Evolutionary conservation across 2,113 vertebrate species (phyloP).

Genomic region (Hippocampus guttulatus): DNA sequence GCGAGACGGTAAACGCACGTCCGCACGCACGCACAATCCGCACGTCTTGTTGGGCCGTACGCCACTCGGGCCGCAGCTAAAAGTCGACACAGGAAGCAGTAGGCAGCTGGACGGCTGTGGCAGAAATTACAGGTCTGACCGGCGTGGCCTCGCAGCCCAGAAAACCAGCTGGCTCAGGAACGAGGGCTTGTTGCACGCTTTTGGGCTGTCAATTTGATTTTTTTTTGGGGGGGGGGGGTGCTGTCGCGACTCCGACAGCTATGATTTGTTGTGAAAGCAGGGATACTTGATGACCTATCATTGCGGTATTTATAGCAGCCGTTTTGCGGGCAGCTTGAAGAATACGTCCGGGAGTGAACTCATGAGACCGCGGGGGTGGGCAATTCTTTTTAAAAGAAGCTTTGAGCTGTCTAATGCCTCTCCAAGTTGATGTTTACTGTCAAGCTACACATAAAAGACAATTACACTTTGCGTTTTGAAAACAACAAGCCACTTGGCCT

Average conservation of each 20-base stretch:
- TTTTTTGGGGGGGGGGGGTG: background rate
- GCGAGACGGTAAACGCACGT: constrained; percentile 60
- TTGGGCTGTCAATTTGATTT: constrained; percentile 45
- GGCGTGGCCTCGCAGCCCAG: constrained; percentile 46
- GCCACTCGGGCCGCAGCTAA: constrained; percentile 63
- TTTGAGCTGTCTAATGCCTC: no score
- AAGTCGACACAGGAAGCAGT: constrained; percentile 73
- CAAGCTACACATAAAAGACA: no score
- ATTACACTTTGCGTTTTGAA: no score
- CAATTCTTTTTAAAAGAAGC: background rate
- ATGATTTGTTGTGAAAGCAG: constrained; percentile 66
- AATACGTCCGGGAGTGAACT: constrained; percentile 41
- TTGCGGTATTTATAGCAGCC: constrained; percentile 58
- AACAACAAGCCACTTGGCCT: no score
- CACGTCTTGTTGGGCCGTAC: constrained; percentile 54
- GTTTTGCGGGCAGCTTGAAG: constrained; percentile 40
- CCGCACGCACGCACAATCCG: constrained; percentile 39
- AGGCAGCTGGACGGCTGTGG: constrained; percentile 63
- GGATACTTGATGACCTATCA: constrained; percentile 65
- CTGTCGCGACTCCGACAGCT: constrained; percentile 47
- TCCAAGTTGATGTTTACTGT: no score
- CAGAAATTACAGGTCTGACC: constrained; percentile 73
- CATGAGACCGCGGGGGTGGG: background rate
- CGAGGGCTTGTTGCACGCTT: constrained; percentile 59
- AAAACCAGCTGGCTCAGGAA: constrained; percentile 58